Evolutionary conservation across 2,888 invertebrate species (phyloP), one percentile per base, ranked within the genome.

Genomic region (Neoscelio sp.): DNA sequence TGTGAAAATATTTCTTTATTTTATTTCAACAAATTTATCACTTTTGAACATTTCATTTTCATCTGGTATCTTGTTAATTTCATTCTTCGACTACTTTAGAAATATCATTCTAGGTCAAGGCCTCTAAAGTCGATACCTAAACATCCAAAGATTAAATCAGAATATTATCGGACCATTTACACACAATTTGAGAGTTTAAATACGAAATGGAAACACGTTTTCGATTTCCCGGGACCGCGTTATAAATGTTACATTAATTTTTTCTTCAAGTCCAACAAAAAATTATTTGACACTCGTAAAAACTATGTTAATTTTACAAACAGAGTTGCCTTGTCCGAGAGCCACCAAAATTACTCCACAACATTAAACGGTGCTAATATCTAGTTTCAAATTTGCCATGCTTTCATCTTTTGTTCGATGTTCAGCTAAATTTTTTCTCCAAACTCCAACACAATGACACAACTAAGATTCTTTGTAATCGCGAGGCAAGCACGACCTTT

Each of bases 321-420:
- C 52, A 68, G 8, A 28, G 8, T 33, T 3, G 20, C 48, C 20
- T 8, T 8, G 33, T 18, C 12, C 26, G 67, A 67, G 54, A 28
- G 56, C 35, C 44, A 44, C 38, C 23, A 26, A 67, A 42, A 67
- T 56, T n/a, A 56, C n/a, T 35, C 28, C 17, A 8, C 12, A 23
- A 50, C 42, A 52, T 42, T 26, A 18, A 2, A n/a, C 7, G 42
- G 23, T 52, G 73, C 33, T 65, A 74, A 65, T 65, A 74, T 42
- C 73, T 74, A 73, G 46, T 64, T 73, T 8, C 54, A 64, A 73
- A 74, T 74, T 56, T 54, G 62, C 40, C 64, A 65, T 50, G 17
- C 52, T 68, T 68, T 62, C 42, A 52, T 68, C 62, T 42, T 76
- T 68, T 68, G 68, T 76, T 12, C 40, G 46, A 28, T 30, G 52